Conservation (phyloP, 2,113 vertebrate genomes). For the Halcyon senegalensis region DNA sequence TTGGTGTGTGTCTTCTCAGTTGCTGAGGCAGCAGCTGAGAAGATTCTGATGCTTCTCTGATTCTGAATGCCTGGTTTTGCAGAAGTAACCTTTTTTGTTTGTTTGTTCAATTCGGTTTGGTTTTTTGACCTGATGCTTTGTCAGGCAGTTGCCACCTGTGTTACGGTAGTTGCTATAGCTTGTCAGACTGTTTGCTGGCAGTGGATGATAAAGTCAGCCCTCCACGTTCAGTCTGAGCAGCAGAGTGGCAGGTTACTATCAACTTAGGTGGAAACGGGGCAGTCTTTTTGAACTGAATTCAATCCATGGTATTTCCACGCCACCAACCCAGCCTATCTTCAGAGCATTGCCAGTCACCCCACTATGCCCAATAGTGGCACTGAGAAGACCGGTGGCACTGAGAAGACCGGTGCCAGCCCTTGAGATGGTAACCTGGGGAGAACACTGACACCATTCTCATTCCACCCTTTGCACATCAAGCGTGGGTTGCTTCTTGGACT, state of each 20-base stretch:
- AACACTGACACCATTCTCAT: fast-evolving
- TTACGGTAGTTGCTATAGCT: background rate
- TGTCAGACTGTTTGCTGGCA: background rate
- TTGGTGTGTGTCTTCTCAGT: background rate
- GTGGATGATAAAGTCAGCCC: background rate
- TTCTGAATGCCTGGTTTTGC: background rate
- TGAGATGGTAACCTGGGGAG: background rate
- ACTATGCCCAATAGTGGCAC: fast-evolving
- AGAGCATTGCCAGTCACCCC: background rate
- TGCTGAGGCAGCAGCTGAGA: background rate
- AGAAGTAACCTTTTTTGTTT: background rate
- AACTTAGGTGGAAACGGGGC: fast-evolving
- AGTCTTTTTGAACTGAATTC: background rate
- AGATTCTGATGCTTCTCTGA: background rate
- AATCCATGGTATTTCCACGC: fast-evolving
- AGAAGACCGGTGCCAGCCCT: background rate
- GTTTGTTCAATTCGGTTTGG: background rate
- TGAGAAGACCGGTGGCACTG: fast-evolving
- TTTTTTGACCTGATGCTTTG: background rate
- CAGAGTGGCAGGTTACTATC: background rate
- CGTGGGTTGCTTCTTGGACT: background rate
- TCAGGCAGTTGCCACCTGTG: background rate
- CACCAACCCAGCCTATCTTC: background rate
- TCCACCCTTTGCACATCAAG: background rate
- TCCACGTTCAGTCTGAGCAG: background rate